Percentiles rank a stretch among this genome's conserved stretches.
These are phyloP conservation scores for Drosophila arawakana DNA, from an alignment of 1,140 invertebrate genomes.

Conservation along the genomic window DNA sequence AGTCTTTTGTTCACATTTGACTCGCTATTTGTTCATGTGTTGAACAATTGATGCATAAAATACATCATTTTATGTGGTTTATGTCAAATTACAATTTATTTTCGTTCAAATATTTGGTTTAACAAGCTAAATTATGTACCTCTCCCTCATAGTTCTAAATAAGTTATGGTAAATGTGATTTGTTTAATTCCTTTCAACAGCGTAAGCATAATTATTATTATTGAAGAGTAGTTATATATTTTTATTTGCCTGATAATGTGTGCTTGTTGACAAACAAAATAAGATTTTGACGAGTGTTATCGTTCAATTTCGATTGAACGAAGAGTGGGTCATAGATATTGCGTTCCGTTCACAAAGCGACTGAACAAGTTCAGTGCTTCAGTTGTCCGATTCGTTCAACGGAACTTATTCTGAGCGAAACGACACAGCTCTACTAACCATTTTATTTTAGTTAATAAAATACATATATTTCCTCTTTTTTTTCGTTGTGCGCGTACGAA, in stretches of 20 bases:
- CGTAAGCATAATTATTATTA: too few species aligned
- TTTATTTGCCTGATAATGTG: not conserved
- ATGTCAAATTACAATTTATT: not conserved
- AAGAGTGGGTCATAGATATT: not conserved
- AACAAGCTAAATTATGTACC: not conserved
- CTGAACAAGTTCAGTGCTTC: not conserved
- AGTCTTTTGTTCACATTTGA: not conserved
- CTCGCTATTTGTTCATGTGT: slow-evolving; percentile 3
- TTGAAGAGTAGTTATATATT: not conserved
- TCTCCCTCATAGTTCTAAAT: too few species aligned
- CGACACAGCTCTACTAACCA: slow-evolving; percentile 55
- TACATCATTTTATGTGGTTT: not conserved
- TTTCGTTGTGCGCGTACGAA: slow-evolving; percentile 66
- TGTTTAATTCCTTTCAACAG: too few species aligned
- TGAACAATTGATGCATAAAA: not conserved
- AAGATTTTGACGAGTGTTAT: not conserved
- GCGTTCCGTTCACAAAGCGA: not conserved
- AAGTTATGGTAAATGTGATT: too few species aligned
- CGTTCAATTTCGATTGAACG: not conserved
- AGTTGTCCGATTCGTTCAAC: slow-evolving; percentile 1
- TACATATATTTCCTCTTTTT: slow-evolving; percentile 70
- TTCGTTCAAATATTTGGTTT: not conserved
- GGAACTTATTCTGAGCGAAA: not conserved
- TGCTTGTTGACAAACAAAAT: not conserved
- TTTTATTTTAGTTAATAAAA: slow-evolving; percentile 83